A percentile compares a stretch with the other conserved stretches of the same genome.
phyloP scores from a whole-genome alignment of 2,113 vertebrate genomes.

The Anguilla rostrata region DNA sequence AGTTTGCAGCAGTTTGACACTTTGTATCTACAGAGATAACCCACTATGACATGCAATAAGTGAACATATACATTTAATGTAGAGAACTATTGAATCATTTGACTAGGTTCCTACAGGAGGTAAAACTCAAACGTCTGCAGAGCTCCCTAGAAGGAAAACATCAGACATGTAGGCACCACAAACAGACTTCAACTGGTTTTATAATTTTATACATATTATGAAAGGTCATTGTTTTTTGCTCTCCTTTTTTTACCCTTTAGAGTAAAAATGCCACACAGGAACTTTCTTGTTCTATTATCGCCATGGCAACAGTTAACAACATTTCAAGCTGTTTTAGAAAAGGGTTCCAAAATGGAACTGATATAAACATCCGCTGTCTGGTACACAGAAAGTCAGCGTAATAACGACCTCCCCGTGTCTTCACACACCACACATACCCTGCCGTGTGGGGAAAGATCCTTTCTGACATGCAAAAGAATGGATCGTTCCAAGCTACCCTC shows the following conservation, averaged over 20 bases:
- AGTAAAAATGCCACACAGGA: not conserved
- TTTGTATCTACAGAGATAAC: not conserved
- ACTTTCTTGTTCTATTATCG: not conserved
- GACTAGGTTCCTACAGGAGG: no score
- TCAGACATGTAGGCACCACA: no score
- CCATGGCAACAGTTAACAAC: not conserved
- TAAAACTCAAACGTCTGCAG: no score
- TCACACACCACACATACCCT: not conserved
- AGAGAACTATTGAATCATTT: no score
- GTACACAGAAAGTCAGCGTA: not conserved
- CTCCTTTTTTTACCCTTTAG: not conserved
- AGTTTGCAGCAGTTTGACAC: not conserved
- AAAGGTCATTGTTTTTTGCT: not conserved
- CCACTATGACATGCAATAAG: not conserved
- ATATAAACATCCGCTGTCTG: conserved; percentile 1
- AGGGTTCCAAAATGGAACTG: not conserved
- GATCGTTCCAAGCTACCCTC: not conserved
- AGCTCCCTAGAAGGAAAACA: no score
- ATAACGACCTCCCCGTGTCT: not conserved
- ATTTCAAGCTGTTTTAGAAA: not conserved
- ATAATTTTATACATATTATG: not conserved
- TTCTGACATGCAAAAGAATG: not conserved
- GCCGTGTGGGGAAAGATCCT: not conserved
- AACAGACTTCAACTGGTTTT: not conserved
- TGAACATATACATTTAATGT: no score